These are phyloP conservation scores for Drosophila sucinea DNA, from an alignment of 1,140 invertebrate genomes.

Conservation along the genomic window DNA sequence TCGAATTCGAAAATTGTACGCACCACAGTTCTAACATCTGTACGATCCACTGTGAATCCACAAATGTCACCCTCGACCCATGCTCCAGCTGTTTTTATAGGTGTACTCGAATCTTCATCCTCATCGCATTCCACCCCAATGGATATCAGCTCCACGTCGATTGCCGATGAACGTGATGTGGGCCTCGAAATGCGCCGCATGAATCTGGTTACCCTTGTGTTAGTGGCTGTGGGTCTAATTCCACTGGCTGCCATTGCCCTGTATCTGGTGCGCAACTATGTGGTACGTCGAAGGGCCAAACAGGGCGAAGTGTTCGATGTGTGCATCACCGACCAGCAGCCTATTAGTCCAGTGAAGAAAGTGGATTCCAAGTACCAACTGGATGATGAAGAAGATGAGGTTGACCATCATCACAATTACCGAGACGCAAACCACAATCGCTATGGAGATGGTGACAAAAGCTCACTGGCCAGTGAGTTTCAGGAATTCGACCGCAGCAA, in stretches of 20 bases:
- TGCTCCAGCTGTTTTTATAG: slow-evolving; percentile 35
- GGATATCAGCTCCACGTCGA: slow-evolving; percentile 80
- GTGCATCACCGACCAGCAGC: slow-evolving; percentile 84
- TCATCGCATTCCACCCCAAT: background rate
- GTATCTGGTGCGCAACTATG: slow-evolving; percentile 84
- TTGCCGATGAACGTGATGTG: slow-evolving; percentile 82
- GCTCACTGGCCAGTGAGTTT: slow-evolving; percentile 78
- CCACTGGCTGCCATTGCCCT: slow-evolving; percentile 85
- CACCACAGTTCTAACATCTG: slow-evolving; percentile 69
- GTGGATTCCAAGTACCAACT: slow-evolving; percentile 74
- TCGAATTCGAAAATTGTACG: slow-evolving; percentile 64
- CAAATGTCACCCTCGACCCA: slow-evolving; percentile 38
- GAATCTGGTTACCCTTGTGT: slow-evolving; percentile 85
- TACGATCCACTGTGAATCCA: slow-evolving; percentile 70
- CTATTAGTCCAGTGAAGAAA: slow-evolving; percentile 80
- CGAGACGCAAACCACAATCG: slow-evolving; percentile 76
- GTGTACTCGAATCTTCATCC: slow-evolving; percentile 60
- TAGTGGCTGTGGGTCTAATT: slow-evolving; percentile 85
- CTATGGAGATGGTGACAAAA: slow-evolving; percentile 66
- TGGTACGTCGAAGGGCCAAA: slow-evolving; percentile 85
- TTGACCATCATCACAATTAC: slow-evolving; percentile 77
- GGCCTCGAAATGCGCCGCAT: slow-evolving; percentile 84
- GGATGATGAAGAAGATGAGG: slow-evolving; percentile 82
- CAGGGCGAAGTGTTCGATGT: slow-evolving; percentile 85
- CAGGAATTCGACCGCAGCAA: slow-evolving; percentile 92